Conservation (phyloP, 2,113 vertebrate species). For the Alethe diademata region DNA sequence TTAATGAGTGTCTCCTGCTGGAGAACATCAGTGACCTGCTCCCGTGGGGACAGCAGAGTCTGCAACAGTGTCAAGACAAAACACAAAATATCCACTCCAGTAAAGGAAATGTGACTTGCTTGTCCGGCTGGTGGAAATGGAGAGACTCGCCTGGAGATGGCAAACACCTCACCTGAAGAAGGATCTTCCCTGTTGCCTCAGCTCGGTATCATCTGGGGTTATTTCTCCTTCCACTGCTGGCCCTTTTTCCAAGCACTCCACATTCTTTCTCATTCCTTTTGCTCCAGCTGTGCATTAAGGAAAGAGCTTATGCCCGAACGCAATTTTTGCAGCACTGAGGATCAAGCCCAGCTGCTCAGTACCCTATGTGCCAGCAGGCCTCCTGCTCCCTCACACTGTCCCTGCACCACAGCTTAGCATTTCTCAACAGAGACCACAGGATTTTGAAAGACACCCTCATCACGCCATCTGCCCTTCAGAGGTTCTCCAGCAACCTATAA, state of each 20-base stretch:
- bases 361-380: accelerated
- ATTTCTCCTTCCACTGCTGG: not conserved
- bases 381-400: not conserved
- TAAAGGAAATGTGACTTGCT: not conserved
- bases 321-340: not conserved
- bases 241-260: not conserved
- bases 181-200: not conserved
- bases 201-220: accelerated
- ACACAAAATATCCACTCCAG: not conserved
- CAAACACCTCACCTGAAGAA: not conserved
- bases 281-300: not conserved
- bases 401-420: not conserved
- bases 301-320: not conserved
- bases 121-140: not conserved
- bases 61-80: not conserved
- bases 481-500: not conserved
- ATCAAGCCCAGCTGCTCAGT: not conserved
- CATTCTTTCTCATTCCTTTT: not conserved
- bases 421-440: not conserved
- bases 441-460: not conserved
- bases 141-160: not conserved
- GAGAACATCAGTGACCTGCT: not conserved
- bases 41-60: not conserved
- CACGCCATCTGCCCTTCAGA: not conserved
- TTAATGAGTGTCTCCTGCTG: accelerated